Percentiles rank a stretch among this genome's conserved stretches.
Evolutionary conservation across 2,888 invertebrate genomes (phyloP).

Genomic region (Pristionchus entomophagus): DNA sequence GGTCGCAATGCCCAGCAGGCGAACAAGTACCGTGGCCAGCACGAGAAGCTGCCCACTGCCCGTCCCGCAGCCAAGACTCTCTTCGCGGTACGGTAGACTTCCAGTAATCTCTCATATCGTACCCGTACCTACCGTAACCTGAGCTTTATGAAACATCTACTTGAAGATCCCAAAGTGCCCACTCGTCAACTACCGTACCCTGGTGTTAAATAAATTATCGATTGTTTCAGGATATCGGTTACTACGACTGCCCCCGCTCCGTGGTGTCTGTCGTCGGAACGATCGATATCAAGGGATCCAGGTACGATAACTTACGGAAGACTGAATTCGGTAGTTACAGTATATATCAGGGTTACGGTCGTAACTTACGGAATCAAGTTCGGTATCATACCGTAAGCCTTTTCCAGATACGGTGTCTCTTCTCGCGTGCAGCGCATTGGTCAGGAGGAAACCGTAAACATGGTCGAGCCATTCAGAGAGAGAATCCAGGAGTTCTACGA

Average conservation of each 20-base stretch:
- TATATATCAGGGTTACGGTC: not conserved
- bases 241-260: slow-evolving; percentile 47
- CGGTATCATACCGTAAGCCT: not conserved
- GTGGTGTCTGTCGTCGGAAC: slow-evolving; percentile 80
- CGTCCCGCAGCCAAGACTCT: slow-evolving; percentile 7
- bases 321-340: not conserved
- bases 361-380: not conserved
- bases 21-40: slow-evolving; percentile 3
- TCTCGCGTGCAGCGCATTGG: slow-evolving; percentile 27
- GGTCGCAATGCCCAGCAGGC: not conserved
- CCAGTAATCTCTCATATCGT: not conserved
- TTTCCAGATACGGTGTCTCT: not conserved
- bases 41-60: slow-evolving; percentile 22
- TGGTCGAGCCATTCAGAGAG: not conserved
- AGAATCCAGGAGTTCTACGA: slow-evolving; percentile 34
- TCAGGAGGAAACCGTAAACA: slow-evolving; percentile 5
- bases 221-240: not conserved
- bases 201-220: no score
- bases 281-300: slow-evolving; percentile 60
- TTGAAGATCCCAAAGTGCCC: no score
- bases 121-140: not conserved
- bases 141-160: no score
- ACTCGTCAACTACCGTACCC: no score
- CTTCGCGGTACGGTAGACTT: slow-evolving; percentile 13
- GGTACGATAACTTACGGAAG: slow-evolving; percentile 2